phyloP scores from a whole-genome alignment of 2,888 invertebrate species.

The Endotricha flammealis region DNA sequence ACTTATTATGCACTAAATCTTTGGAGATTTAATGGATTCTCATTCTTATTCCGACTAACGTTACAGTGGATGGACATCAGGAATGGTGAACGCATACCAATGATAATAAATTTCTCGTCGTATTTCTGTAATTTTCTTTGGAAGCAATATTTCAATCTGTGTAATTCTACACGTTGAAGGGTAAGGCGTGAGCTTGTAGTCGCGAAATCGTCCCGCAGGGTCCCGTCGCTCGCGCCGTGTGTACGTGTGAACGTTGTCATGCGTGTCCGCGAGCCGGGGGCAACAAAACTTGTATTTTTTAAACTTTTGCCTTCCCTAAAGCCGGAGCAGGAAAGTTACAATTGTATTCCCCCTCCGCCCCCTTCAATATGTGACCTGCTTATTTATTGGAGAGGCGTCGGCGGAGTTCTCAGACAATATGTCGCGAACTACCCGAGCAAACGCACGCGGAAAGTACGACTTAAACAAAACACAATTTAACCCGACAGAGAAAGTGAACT shows the following conservation, averaged over 20 bases:
- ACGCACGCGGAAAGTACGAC: slow-evolving; percentile 51
- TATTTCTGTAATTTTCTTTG: slow-evolving; percentile 16
- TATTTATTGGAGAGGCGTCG: slow-evolving; percentile 75
- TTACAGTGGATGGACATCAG: slow-evolving; percentile 46
- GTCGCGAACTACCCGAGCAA: slow-evolving; percentile 64
- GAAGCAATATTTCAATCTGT: slow-evolving; percentile 7
- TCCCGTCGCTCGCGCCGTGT: slow-evolving; percentile 20
- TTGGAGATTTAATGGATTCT: slow-evolving; percentile 59
- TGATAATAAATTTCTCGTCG: slow-evolving; percentile 28
- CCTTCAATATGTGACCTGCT: slow-evolving; percentile 78
- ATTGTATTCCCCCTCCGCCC: slow-evolving; percentile 72
- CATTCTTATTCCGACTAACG: slow-evolving; percentile 62
- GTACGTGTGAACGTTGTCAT: slow-evolving; percentile 53
- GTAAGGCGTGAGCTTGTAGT: slow-evolving; percentile 18
- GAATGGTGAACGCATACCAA: slow-evolving; percentile 51
- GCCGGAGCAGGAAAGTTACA: slow-evolving; percentile 71
- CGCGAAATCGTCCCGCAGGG: slow-evolving; percentile 25
- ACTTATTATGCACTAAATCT: slow-evolving; percentile 61
- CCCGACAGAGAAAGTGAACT: slow-evolving; percentile 54
- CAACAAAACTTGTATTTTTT: slow-evolving; percentile 73
- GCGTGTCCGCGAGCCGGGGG: slow-evolving; percentile 38
- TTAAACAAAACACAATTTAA: slow-evolving; percentile 67
- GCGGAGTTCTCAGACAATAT: slow-evolving; percentile 75
- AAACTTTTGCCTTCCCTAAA: slow-evolving; percentile 71
- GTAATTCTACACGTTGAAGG: slow-evolving; percentile 21